These are phyloP conservation scores for Lerista edwardsae DNA, from an alignment of 2,797 vertebrate species.

Conservation along the genomic window DNA sequence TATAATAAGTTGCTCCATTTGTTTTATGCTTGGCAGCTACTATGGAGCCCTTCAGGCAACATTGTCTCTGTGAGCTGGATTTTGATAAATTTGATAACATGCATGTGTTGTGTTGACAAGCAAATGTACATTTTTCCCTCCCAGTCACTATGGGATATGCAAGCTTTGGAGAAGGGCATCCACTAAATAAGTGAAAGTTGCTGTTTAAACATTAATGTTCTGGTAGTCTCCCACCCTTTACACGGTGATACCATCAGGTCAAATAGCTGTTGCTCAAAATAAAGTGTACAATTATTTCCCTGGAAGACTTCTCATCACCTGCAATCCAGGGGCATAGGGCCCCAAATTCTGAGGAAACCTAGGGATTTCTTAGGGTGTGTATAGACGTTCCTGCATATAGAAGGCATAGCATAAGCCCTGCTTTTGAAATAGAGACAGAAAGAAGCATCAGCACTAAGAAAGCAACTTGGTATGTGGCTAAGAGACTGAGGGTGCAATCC, in stretches of 20 bases:
- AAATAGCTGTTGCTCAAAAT: background rate
- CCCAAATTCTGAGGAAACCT: background rate
- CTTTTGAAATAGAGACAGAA: background rate
- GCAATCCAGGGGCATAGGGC: background rate
- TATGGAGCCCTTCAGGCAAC: background rate
- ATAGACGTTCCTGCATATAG: background rate
- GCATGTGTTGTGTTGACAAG: background rate
- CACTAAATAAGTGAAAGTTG: background rate
- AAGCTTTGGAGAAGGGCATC: constrained; percentile 26
- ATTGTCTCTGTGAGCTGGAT: background rate
- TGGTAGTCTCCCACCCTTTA: background rate
- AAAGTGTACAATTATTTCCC: background rate
- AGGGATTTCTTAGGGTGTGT: background rate
- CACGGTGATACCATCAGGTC: background rate
- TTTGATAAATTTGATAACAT: constrained; percentile 16
- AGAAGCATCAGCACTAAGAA: background rate
- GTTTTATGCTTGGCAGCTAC: too few species aligned
- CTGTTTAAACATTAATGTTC: background rate
- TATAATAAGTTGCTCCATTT: background rate
- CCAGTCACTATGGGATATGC: constrained; percentile 3
- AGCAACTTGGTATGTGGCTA: too few species aligned
- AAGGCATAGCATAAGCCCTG: background rate
- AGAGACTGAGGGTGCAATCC: too few species aligned
- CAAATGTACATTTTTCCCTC: background rate
- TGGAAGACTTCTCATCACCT: background rate